Base-by-base conservation (phyloP, 2,113 vertebrate genomes). In the Dromas ardeola region DNA sequence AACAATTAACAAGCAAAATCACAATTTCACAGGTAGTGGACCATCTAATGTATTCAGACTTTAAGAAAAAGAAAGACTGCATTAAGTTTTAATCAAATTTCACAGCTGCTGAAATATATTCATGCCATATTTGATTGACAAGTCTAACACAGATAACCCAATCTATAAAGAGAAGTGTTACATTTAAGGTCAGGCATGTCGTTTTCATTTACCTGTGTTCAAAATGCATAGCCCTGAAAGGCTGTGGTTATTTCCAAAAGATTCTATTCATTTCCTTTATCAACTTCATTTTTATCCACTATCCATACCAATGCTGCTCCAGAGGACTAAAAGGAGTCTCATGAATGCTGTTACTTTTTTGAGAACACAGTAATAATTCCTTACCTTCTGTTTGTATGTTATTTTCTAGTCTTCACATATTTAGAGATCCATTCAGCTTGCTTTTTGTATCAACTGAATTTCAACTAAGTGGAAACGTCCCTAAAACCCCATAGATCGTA, bases 71-170 rank as follows among this genome's bases (percentile, higher is more conserved):
- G 66, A 80, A 69, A 96, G 59, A 38, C 70, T 91, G 61, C 90
- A 97, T 93, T 97, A 97, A 95, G 85, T 97, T 97, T 98, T 97
- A 98, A 98, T 97, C 92, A 92, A 92, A 98, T 98, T 98, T 98
- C 94, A 97, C 85, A 96, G 96, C 84, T 97, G 42, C 91, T 97
- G 89, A 91, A 97, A 95, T 92, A 79, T 74, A 97, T 97, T 98
- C 90, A 83, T 81, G 76, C 76, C n/a, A 83, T 88, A 83, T 84
- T 97, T 97, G 96, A 98, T 78, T 97, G 97, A 81, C 97, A 97
- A 91, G 78, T 83, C 71, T 77, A 96, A 94, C 82, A 96, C 61
- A 98, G 98, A 97, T 90, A 97, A 87, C 83, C 83, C 91, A 40
- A 85, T 97, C 93, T 96, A 32, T 96, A 86, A 96, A 97, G 93